phyloP scores from a whole-genome alignment of 2,113 vertebrate genomes.

The Gymnorhina tibicen region DNA sequence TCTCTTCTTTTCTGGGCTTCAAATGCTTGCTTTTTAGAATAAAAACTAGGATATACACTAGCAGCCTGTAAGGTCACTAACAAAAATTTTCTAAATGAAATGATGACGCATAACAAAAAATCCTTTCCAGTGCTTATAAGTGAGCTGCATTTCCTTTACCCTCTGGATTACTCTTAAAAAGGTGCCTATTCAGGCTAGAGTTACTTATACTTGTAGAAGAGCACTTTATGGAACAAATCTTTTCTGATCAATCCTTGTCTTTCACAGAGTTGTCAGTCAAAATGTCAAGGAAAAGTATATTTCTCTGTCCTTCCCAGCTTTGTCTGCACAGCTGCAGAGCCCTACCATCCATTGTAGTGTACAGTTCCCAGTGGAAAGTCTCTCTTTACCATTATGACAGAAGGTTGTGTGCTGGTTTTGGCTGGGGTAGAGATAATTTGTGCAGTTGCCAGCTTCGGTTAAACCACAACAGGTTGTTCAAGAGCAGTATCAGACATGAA shows the following conservation, averaged over 20 bases:
- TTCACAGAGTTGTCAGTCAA: background rate
- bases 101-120: background rate
- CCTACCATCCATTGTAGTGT: background rate
- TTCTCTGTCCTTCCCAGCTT: background rate
- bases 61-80: background rate
- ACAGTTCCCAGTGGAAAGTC: background rate
- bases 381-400: background rate
- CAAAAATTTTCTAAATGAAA: background rate
- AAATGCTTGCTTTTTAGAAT: background rate
- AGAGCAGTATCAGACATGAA: background rate
- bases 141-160: background rate
- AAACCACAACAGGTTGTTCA: background rate
- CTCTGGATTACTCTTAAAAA: background rate
- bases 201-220: background rate
- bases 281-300: background rate
- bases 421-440: background rate
- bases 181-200: background rate
- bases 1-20: background rate
- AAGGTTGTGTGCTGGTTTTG: background rate
- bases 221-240: background rate
- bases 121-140: background rate
- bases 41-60: background rate
- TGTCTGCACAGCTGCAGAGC: background rate
- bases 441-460: background rate
- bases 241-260: background rate